Conservation (phyloP, 2,797 vertebrate species). For the Oophaga sylvatica region DNA sequence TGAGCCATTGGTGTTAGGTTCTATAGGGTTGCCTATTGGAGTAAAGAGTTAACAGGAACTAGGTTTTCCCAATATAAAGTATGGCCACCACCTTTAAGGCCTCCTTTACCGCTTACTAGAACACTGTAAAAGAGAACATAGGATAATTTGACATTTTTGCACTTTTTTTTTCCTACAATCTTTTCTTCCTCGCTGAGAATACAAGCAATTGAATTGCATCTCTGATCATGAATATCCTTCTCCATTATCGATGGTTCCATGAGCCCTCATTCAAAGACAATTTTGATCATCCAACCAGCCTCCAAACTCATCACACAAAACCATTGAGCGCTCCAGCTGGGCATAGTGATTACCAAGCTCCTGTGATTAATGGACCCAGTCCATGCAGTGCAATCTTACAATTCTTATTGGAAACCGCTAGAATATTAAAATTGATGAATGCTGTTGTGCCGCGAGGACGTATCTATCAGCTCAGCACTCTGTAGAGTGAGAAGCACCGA, state of each 20-base stretch:
- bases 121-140: neutral
- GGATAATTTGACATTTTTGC: neutral
- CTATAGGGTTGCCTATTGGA: too few species aligned
- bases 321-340: conserved; percentile 13
- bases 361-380: conserved; percentile 44
- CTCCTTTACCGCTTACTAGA: too few species aligned
- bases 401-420: conserved; percentile 42
- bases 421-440: conserved; percentile 61
- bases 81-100: too few species aligned
- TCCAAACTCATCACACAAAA: conserved; percentile 22
- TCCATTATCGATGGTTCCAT: conserved; percentile 11
- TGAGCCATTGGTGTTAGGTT: too few species aligned
- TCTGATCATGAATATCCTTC: neutral
- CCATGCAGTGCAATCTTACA: conserved; percentile 40
- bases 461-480: conserved; percentile 49
- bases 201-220: neutral
- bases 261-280: conserved; percentile 10
- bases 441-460: conserved; percentile 28
- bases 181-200: neutral
- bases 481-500: conserved; percentile 52
- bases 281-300: conserved; percentile 15
- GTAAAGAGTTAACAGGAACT: too few species aligned
- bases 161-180: neutral
- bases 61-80: too few species aligned
- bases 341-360: conserved; percentile 30